phyloP scores from a whole-genome alignment of 2,113 vertebrate species.

The Bufo gargarizans region DNA sequence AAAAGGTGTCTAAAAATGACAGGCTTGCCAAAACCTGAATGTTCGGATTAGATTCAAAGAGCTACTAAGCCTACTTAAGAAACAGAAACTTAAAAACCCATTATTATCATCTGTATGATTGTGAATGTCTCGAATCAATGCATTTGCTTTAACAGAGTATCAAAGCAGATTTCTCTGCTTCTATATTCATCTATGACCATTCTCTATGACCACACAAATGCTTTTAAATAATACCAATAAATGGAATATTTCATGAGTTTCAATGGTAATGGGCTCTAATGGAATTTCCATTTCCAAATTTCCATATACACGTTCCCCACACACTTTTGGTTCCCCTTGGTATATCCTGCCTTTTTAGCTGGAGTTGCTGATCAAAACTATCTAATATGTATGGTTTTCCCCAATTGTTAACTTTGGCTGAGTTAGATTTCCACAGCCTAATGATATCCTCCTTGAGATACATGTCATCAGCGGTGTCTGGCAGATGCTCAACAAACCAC shows the following conservation, averaged over 20 bases:
- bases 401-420: background rate
- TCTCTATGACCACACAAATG: too few relatives aligned
- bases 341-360: background rate
- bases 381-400: background rate
- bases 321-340: too few relatives aligned
- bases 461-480: background rate
- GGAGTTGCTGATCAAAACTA: background rate
- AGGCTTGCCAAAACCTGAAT: conserved; percentile 11
- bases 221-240: too few relatives aligned
- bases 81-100: background rate
- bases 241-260: too few relatives aligned
- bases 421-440: background rate
- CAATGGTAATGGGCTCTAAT: too few relatives aligned
- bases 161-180: too few relatives aligned
- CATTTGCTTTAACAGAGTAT: background rate
- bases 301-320: too few relatives aligned
- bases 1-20: conserved; percentile 18
- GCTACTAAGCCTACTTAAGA: background rate
- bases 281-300: too few relatives aligned
- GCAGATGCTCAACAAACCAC: background rate
- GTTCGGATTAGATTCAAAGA: background rate
- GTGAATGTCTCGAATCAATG: background rate
- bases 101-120: background rate
- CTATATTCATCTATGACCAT: too few relatives aligned
- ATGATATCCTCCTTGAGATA: background rate